These are phyloP conservation scores for Anoplophora glabripennis DNA, from an alignment of 1,140 invertebrate genomes.

Conservation along the genomic window DNA sequence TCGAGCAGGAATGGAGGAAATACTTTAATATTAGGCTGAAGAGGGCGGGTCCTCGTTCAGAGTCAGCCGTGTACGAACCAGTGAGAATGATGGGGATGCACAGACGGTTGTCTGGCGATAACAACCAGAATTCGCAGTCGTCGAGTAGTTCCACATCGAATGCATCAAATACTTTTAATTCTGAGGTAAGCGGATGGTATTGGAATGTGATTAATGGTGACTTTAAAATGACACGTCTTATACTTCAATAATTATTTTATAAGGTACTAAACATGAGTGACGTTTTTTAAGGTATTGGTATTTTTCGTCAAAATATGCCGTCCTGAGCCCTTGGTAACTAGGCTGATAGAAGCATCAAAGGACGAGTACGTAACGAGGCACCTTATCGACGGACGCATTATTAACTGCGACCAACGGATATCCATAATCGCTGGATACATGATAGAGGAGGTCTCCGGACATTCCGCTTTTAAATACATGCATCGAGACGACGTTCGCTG, in stretches of 20 bases:
- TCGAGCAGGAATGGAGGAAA: constrained; percentile 49
- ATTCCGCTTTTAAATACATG: constrained; percentile 82
- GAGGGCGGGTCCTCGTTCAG: constrained; percentile 60
- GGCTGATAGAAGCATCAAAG: constrained; percentile 68
- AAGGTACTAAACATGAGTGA: too few species aligned
- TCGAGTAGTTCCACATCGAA: constrained; percentile 1
- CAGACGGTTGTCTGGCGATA: constrained; percentile 6
- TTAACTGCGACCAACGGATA: constrained; percentile 82
- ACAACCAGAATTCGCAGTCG: background rate
- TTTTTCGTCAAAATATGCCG: constrained; percentile 49
- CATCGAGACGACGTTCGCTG: constrained; percentile 80
- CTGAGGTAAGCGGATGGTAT: constrained; percentile 38
- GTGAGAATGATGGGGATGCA: constrained; percentile 56
- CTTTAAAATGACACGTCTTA: too few species aligned
- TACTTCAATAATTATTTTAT: too few species aligned
- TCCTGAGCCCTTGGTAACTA: constrained; percentile 65
- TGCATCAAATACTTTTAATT: constrained; percentile 17
- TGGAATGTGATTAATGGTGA: too few species aligned
- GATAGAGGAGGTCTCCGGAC: constrained; percentile 75
- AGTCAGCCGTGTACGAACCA: constrained; percentile 63
- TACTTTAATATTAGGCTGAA: constrained; percentile 57
- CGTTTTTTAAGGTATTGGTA: constrained; percentile 52
- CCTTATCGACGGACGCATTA: constrained; percentile 77
- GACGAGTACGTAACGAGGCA: constrained; percentile 85
- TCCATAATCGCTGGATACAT: constrained; percentile 81